Conservation (phyloP, 2,797 vertebrate genomes). For the Australoheros facetus region DNA sequence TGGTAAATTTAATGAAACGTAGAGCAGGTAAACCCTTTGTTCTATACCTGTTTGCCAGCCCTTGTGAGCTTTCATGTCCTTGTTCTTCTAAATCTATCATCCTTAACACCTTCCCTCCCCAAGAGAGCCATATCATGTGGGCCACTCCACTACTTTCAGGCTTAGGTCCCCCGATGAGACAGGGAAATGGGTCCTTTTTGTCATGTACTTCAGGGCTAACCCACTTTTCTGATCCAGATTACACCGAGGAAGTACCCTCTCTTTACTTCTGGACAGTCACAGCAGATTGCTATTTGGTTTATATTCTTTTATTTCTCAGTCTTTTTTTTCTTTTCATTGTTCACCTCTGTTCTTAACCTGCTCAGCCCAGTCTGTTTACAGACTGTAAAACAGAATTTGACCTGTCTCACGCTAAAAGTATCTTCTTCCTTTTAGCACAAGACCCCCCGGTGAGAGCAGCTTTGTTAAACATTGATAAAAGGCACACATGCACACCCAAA, state of each 20-base stretch:
- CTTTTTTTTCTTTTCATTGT: background rate
- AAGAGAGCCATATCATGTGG: constrained; percentile 60
- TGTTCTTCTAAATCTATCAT: constrained; percentile 42
- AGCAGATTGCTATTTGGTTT: constrained; percentile 41
- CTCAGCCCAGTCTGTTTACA: background rate
- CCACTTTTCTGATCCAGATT: constrained; percentile 68
- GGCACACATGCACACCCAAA: constrained; percentile 26
- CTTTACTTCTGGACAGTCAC: constrained; percentile 17
- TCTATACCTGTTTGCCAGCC: background rate
- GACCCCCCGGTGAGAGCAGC: constrained; percentile 37
- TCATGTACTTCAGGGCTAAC: constrained; percentile 41
- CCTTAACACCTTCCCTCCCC: constrained; percentile 13
- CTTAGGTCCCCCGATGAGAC: constrained; percentile 56
- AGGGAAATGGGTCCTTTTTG: constrained; percentile 50
- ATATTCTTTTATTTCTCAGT: background rate
- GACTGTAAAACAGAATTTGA: constrained; percentile 16
- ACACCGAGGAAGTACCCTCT: constrained; percentile 35
- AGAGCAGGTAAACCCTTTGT: background rate
- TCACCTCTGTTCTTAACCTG: constrained; percentile 20
- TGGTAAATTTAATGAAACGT: background rate
- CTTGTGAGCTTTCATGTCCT: constrained; percentile 22
- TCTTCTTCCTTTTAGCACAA: constrained; percentile 52
- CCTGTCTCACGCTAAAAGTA: constrained; percentile 59
- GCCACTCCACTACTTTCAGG: constrained; percentile 45
- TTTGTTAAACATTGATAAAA: constrained; percentile 63